Evolutionary conservation across 23 tunicate species (phyloP).

Genomic region (Oikopleura vanhoeffeni): DNA sequence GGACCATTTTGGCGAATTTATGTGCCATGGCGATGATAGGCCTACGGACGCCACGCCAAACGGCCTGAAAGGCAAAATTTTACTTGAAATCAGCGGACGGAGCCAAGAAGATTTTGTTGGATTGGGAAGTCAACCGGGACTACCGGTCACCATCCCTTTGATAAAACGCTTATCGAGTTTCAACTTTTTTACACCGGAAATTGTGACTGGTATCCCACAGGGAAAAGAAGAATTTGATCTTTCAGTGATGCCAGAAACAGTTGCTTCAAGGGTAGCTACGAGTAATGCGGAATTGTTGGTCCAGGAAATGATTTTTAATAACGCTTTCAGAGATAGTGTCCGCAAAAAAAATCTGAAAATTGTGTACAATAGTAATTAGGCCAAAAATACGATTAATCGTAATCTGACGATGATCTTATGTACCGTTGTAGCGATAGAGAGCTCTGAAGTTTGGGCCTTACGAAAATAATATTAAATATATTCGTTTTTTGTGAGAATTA

Average conservation of each 20-base stretch:
- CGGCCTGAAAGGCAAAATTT: slow-evolving; percentile 44
- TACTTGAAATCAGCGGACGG: slow-evolving; percentile 56
- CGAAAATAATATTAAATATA: too few relatives aligned
- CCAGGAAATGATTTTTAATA: too few relatives aligned
- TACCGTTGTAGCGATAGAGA: too few relatives aligned
- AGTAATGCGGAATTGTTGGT: slow-evolving; percentile 1
- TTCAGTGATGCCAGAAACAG: slow-evolving; percentile 11
- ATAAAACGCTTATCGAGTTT: background rate
- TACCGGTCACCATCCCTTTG: background rate
- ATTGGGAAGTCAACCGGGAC: background rate
- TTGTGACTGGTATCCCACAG: slow-evolving; percentile 11
- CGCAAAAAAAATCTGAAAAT: too few relatives aligned
- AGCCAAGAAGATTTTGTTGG: slow-evolving; percentile 23
- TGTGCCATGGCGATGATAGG: slow-evolving; percentile 22
- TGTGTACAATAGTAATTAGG: too few relatives aligned
- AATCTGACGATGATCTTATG: too few relatives aligned
- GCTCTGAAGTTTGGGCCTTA: too few relatives aligned
- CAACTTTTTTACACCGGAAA: background rate
- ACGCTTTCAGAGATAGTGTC: too few relatives aligned
- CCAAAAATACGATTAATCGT: too few relatives aligned
- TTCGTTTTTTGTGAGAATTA: too few relatives aligned
- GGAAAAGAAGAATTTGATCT: background rate
- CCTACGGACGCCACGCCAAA: slow-evolving; percentile 38
- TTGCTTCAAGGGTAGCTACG: background rate
- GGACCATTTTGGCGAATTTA: slow-evolving; percentile 51